A percentile compares a stretch with the other conserved stretches of the same genome.
phyloP scores from a whole-genome alignment of 2,113 vertebrate genomes.

The Aleadryas rufinucha region DNA sequence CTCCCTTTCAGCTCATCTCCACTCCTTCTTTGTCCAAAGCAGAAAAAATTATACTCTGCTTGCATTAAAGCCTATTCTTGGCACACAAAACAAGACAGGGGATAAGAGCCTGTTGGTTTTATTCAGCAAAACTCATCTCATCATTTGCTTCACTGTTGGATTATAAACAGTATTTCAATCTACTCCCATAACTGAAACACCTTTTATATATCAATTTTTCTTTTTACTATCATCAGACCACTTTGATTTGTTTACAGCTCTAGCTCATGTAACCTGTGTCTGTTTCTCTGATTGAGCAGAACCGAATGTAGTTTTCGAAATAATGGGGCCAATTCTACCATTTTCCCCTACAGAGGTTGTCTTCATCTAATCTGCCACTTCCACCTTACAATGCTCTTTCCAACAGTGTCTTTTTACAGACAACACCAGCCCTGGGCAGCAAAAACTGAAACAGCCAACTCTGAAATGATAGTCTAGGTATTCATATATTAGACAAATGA shows the following conservation, averaged over 20 bases:
- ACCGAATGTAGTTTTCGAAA: neutral
- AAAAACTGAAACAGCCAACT: neutral
- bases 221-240: neutral
- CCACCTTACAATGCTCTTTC: neutral
- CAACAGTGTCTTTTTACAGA: neutral
- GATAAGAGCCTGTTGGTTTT: neutral
- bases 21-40: neutral
- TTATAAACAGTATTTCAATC: neutral
- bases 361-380: rapidly evolving
- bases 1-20: neutral
- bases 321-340: rapidly evolving
- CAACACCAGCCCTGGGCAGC: neutral
- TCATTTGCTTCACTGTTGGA: neutral
- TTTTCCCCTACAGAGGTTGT: neutral
- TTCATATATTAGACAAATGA: neutral
- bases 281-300: neutral
- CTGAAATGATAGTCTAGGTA: neutral
- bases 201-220: neutral
- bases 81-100: neutral
- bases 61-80: neutral
- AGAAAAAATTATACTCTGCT: neutral
- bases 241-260: neutral
- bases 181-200: neutral
- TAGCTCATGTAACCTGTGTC: neutral
- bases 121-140: neutral